Conservation (phyloP, 1,140 invertebrate genomes). For the Micrasema minimum region DNA sequence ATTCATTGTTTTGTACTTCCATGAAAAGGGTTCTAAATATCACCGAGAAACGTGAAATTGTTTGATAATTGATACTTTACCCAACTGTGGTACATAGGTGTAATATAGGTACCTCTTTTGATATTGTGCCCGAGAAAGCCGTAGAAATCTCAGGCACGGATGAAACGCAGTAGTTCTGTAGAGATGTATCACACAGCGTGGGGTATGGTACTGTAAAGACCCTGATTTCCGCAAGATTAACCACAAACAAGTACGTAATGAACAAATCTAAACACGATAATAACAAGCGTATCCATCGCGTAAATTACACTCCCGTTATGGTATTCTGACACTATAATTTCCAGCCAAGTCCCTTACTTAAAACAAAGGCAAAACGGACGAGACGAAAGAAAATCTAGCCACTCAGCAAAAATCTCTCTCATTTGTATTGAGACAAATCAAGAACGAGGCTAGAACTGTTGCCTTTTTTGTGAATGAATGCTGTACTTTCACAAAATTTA, state of each 20-base stretch:
- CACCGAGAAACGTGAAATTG: no score
- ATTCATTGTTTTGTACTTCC: no score
- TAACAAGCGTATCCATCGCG: constrained; percentile 50
- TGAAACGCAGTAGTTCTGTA: no score
- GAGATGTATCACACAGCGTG: constrained; percentile 24
- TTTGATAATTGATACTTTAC: no score
- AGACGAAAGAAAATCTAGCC: neutral
- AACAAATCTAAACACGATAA: constrained; percentile 54
- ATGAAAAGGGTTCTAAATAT: no score
- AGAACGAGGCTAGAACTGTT: no score
- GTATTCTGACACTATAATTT: constrained; percentile 42
- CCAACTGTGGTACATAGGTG: neutral
- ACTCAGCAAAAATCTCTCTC: neutral
- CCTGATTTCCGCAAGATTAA: constrained; percentile 53
- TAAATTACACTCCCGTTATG: constrained; percentile 47
- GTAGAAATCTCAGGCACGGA: neutral
- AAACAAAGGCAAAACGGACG: neutral
- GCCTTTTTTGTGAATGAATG: neutral
- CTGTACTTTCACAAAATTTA: constrained; percentile 10
- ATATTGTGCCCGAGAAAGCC: neutral
- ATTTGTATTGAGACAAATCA: neutral
- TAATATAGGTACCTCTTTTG: neutral
- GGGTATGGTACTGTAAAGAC: neutral
- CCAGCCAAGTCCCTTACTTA: constrained; percentile 9
- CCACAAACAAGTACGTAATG: constrained; percentile 54